phyloP scores from a whole-genome alignment of 2,888 invertebrate species.

The Agrotis clavis region DNA sequence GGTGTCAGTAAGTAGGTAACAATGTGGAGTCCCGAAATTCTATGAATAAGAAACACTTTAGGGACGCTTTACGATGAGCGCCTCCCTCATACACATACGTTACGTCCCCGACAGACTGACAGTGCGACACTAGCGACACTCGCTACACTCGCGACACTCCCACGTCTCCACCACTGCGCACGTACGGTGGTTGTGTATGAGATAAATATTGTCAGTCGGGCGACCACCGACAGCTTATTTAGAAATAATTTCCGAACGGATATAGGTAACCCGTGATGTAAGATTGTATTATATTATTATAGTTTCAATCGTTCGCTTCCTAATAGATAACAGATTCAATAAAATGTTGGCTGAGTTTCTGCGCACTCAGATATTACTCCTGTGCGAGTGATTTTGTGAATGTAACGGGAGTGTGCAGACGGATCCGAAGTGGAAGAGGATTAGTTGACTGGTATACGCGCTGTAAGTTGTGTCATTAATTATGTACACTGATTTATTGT shows the following conservation, averaged over 20 bases:
- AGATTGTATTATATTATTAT: constrained; percentile 27
- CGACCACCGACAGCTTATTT: constrained; percentile 38
- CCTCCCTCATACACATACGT: constrained; percentile 31
- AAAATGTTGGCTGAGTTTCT: background rate
- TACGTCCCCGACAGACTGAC: background rate
- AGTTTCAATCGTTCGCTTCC: background rate
- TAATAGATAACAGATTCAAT: background rate
- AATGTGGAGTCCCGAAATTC: constrained; percentile 68
- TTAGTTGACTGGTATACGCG: too few relatives aligned
- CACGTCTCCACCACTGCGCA: background rate
- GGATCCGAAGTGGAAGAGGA: too few relatives aligned
- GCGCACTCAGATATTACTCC: too few relatives aligned
- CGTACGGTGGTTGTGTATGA: constrained; percentile 5
- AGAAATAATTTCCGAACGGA: constrained; percentile 36
- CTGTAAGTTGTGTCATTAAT: too few relatives aligned
- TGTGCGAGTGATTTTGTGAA: too few relatives aligned
- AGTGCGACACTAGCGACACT: background rate
- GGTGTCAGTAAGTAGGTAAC: constrained; percentile 60
- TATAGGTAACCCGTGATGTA: constrained; percentile 41
- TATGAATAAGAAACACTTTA: constrained; percentile 75
- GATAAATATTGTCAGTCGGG: constrained; percentile 24
- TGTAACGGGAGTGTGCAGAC: too few relatives aligned
- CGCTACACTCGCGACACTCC: background rate
- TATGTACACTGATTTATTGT: too few relatives aligned
- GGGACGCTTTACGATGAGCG: constrained; percentile 44